Evolutionary conservation across 2,888 invertebrate genomes (phyloP).

Genomic region (Apamea anceps): DNA sequence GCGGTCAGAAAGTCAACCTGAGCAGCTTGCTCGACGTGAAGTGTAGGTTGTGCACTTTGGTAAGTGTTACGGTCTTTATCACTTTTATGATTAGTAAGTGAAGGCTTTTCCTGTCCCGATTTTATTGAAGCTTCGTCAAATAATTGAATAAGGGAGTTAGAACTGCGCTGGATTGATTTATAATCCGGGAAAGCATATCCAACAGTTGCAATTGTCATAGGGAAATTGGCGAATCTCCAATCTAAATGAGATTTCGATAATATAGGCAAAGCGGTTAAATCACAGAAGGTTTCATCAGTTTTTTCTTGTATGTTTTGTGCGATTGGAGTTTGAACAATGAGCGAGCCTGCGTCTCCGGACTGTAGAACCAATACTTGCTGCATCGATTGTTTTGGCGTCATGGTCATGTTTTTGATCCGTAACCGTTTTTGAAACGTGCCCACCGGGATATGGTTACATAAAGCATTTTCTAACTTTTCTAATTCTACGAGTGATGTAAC

Average conservation of each 20-base stretch:
- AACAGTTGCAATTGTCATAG: slow-evolving; percentile 81
- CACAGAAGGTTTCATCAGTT: slow-evolving; percentile 64
- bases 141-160: slow-evolving; percentile 51
- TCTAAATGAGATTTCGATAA: slow-evolving; percentile 74
- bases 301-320: slow-evolving; percentile 69
- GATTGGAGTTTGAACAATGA: slow-evolving; percentile 75
- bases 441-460: slow-evolving; percentile 73
- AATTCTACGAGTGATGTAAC: slow-evolving; percentile 71
- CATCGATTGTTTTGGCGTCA: slow-evolving; percentile 81
- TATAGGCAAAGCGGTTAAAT: slow-evolving; percentile 69
- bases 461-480: slow-evolving; percentile 74
- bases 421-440: slow-evolving; percentile 79
- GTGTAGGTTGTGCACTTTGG: slow-evolving; percentile 47
- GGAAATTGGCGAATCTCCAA: slow-evolving; percentile 75
- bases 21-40: slow-evolving; percentile 37
- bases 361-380: slow-evolving; percentile 78
- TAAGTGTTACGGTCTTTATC: slow-evolving; percentile 66
- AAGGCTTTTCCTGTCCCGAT: slow-evolving; percentile 1
- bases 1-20: slow-evolving; percentile 33
- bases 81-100: slow-evolving; percentile 36
- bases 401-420: slow-evolving; percentile 78
- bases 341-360: slow-evolving; percentile 79
- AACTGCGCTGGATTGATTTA: slow-evolving; percentile 47
- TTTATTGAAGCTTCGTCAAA: slow-evolving; percentile 45
- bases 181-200: slow-evolving; percentile 78